These are phyloP conservation scores for Aphaenogaster rudis DNA, from an alignment of 1,140 invertebrate genomes.

Conservation along the genomic window DNA sequence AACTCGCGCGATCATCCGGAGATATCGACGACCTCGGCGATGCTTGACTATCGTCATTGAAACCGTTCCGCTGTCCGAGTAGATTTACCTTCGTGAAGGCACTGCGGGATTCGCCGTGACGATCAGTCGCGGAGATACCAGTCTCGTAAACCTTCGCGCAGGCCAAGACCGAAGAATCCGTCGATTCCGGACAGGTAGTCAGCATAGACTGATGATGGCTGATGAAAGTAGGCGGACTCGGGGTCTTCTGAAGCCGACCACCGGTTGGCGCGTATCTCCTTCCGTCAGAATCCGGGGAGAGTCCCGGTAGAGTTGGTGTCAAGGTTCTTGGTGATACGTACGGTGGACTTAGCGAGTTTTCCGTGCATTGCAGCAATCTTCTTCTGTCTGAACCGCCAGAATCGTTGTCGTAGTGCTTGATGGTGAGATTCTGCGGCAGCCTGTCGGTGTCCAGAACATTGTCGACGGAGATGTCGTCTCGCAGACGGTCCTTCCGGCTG, in stretches of 20 bases:
- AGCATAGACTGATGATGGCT: conserved; percentile 60
- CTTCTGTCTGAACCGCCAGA: conserved; percentile 62
- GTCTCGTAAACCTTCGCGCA: conserved; percentile 77
- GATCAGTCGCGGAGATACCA: conserved; percentile 69
- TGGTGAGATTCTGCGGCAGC: conserved; percentile 80
- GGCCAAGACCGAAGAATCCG: conserved; percentile 48
- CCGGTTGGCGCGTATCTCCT: conserved; percentile 75
- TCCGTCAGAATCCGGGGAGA: conserved; percentile 80
- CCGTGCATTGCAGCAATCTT: conserved; percentile 75
- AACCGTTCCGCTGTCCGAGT: conserved; percentile 83
- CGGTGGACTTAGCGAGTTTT: conserved; percentile 76
- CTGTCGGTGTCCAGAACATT: conserved; percentile 71
- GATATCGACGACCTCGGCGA: conserved; percentile 91
- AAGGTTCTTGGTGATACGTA: conserved; percentile 81
- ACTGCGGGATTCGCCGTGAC: conserved; percentile 86
- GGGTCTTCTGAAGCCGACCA: conserved; percentile 77
- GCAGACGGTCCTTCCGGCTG: conserved; percentile 73
- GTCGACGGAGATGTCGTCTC: conserved; percentile 69
- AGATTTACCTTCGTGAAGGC: conserved; percentile 93
- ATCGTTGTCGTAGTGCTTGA: conserved; percentile 80
- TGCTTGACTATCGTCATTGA: conserved; percentile 84
- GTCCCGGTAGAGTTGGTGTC: conserved; percentile 83
- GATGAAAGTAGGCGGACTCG: conserved; percentile 78
- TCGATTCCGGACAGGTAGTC: conserved; percentile 57
- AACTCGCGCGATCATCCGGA: conserved; percentile 90